Evolutionary conservation across 2,797 vertebrate genomes (phyloP), one percentile per base, ranked within the genome.

Genomic region (Trachurus trachurus): DNA sequence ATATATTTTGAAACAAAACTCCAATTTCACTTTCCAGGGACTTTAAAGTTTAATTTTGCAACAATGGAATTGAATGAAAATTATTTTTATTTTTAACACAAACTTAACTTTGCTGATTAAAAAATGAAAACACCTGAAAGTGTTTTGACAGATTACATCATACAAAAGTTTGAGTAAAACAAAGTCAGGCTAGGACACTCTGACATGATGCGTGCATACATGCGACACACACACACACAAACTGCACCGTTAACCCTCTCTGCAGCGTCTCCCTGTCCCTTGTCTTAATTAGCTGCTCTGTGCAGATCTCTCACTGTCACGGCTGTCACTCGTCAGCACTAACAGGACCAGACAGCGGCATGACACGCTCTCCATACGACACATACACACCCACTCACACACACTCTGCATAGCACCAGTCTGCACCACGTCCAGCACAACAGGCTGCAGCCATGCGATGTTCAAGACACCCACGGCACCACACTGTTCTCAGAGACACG

Each of bases 271-370:
- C 40, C 15, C 26, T 11, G 53, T 31, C 42, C 49, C 45, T 47
- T 15, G 12, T 62, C 42, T 72, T 61, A 80, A 78, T 56, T 39
- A 58, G 73, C 59, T 31, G 74, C 65, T 67, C 73, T 67, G 47
- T 15, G 62, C 45, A 5, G 47, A 67, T 53, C 34, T 47, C 57
- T 22, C 58, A 50, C 56, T 59, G 78, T 76, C 80, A 78, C 39
- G 12, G 61, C 52, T 54, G 79, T 74, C 78, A 71, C 53, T 34
- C 66, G 8, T 77, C 78, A 81, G 65, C 19, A 2, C 39, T 75
- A 80, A 75, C 61, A 53, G 56, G 34, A 77, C 19, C 60, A 26
- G 79, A 76, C 71, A 71, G 65, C 68, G 21, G 53, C 50, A 11
- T 40, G 71, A 76, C 80, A 58, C 52, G 9, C 56, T 56, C 47